These are phyloP conservation scores for Cheilosia urbana DNA, from an alignment of 2,888 invertebrate species.

Conservation along the genomic window DNA sequence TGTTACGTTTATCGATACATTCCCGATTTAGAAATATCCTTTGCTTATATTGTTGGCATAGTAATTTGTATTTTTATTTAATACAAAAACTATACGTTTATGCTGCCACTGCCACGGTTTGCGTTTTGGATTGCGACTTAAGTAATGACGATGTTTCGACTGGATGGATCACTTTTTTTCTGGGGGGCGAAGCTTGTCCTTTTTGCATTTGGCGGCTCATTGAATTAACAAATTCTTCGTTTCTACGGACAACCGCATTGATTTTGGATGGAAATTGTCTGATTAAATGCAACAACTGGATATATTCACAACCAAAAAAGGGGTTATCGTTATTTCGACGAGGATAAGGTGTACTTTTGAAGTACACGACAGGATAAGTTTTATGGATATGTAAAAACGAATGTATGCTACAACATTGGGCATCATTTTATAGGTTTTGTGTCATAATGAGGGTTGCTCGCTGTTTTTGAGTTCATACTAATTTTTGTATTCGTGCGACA, in stretches of 20 bases:
- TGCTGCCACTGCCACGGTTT: conserved; percentile 4
- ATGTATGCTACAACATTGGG: conserved; percentile 55
- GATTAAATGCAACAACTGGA: conserved; percentile 63
- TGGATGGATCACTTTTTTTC: conserved; percentile 22
- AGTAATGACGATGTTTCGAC: conserved; percentile 50
- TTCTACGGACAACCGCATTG: conserved; percentile 81
- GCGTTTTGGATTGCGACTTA: conserved; percentile 47
- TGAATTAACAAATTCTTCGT: conserved; percentile 84
- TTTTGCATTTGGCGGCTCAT: conserved; percentile 76
- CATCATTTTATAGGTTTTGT: conserved; percentile 46
- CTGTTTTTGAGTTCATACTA: not conserved
- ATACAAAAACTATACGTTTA: conserved; percentile 36
- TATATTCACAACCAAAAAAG: conserved; percentile 46
- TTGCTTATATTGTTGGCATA: conserved; percentile 68
- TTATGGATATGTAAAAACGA: conserved; percentile 33
- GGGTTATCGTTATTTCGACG: conserved; percentile 11
- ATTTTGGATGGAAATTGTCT: conserved; percentile 77
- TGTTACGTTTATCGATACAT: conserved; percentile 58
- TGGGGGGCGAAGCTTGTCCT: conserved; percentile 38
- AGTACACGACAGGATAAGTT: conserved; percentile 51
- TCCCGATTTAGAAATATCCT: conserved; percentile 53
- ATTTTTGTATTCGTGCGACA: conserved; percentile 14
- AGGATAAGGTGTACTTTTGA: conserved; percentile 48
- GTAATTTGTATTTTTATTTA: conserved; percentile 59
- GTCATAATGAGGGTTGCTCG: conserved; percentile 26